Evolutionary conservation across 2,888 invertebrate genomes (phyloP).

Genomic region (Napeogenes inachia): DNA sequence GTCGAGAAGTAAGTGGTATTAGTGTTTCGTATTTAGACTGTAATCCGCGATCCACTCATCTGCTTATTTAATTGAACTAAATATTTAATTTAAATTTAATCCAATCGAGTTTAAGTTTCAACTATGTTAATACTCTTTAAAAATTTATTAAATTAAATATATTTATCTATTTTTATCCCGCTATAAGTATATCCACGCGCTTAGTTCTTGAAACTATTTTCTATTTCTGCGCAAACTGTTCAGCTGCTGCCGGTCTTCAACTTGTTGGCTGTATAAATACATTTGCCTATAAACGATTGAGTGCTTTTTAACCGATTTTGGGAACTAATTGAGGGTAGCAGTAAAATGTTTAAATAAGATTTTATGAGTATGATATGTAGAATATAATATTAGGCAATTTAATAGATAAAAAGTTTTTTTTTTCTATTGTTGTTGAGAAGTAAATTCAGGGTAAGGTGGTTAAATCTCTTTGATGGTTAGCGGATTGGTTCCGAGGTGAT

Average conservation of each 20-base stretch:
- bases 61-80: no score
- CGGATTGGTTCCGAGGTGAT: constrained; percentile 34
- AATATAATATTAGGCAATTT: background rate
- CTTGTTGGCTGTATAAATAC: constrained; percentile 59
- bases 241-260: constrained; percentile 71
- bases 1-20: background rate
- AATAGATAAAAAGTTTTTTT: background rate
- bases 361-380: background rate
- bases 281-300: constrained; percentile 13
- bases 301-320: constrained; percentile 18
- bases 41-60: no score
- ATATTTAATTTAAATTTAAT: no score
- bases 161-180: constrained; percentile 29
- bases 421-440: constrained; percentile 5
- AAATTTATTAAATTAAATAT: background rate
- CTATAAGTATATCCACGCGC: constrained; percentile 41
- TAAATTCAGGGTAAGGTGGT: constrained; percentile 21
- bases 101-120: background rate
- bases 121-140: no score
- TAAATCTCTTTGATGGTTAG: constrained; percentile 35
- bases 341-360: background rate
- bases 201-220: constrained; percentile 76
- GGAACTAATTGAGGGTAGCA: constrained; percentile 1
- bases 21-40: background rate
- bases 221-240: constrained; percentile 69